Percentiles rank a stretch among this genome's conserved stretches.
Conservation (phyloP, 2,113 vertebrate genomes). For the Mugil cephalus region DNA sequence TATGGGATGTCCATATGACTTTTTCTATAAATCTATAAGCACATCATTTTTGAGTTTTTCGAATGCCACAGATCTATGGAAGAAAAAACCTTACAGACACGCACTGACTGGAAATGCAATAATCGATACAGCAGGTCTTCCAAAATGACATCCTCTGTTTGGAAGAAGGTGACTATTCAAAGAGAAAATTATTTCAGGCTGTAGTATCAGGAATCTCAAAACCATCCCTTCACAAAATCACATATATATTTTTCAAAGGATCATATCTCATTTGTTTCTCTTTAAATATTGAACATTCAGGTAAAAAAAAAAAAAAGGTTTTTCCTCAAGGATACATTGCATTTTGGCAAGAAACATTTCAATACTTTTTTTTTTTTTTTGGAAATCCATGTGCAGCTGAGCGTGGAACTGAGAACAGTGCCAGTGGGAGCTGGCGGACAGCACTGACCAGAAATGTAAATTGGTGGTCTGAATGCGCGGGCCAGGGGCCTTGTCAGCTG, state of each 20-base stretch:
- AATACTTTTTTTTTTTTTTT: constrained; percentile 33
- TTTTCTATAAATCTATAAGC: too few relatives aligned
- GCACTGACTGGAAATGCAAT: constrained; percentile 1
- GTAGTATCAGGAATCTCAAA: constrained; percentile 8
- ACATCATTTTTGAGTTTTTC: too few relatives aligned
- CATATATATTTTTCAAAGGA: constrained; percentile 7
- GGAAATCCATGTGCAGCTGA: constrained; percentile 45
- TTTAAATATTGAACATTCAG: constrained; percentile 15
- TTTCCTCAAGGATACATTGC: constrained; percentile 43
- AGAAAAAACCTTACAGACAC: background rate
- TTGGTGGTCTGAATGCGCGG: constrained; percentile 38
- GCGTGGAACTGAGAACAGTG: constrained; percentile 47
- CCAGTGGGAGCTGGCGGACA: constrained; percentile 38
- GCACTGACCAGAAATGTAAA: constrained; percentile 64
- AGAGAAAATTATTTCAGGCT: constrained; percentile 24
- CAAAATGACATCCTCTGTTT: background rate
- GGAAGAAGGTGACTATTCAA: background rate
- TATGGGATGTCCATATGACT: background rate
- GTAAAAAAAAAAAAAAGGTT: constrained; percentile 7
- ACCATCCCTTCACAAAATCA: background rate
- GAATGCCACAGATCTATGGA: background rate
- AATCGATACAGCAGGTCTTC: constrained; percentile 20
- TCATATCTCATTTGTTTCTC: background rate
- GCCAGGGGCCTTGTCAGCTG: constrained; percentile 61
- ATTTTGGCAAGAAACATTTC: constrained; percentile 50